phyloP scores from a whole-genome alignment of 2,888 invertebrate species.

The Actias luna region DNA sequence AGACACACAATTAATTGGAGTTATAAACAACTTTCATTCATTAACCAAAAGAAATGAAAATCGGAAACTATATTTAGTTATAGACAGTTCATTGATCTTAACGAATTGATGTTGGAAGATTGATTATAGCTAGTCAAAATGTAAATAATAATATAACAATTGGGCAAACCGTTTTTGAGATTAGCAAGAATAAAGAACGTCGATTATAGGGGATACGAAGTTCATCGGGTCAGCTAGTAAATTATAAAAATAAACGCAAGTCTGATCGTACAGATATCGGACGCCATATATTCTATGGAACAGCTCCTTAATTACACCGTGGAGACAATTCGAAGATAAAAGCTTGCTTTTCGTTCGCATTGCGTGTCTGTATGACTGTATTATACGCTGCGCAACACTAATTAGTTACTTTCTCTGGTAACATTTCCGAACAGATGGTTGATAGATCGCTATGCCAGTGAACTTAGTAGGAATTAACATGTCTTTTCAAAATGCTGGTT shows the following conservation, averaged over 20 bases:
- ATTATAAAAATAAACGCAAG: constrained; percentile 55
- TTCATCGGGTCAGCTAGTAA: too few species aligned
- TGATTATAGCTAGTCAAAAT: too few species aligned
- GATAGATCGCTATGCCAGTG: constrained; percentile 34
- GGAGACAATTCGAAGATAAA: constrained; percentile 41
- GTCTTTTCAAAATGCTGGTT: constrained; percentile 3
- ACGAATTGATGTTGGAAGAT: too few species aligned
- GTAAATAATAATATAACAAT: too few species aligned
- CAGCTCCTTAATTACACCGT: constrained; percentile 32
- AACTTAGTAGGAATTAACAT: constrained; percentile 9
- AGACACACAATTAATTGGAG: too few species aligned
- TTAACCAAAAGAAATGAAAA: too few species aligned
- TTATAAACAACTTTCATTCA: too few species aligned
- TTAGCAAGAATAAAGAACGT: too few species aligned
- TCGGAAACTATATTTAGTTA: too few species aligned
- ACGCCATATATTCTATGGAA: constrained; percentile 29
- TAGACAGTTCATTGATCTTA: too few species aligned
- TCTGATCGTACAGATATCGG: constrained; percentile 23
- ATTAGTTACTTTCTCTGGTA: constrained; percentile 59
- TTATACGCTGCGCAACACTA: constrained; percentile 45
- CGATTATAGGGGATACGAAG: too few species aligned
- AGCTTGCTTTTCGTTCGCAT: constrained; percentile 42
- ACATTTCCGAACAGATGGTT: constrained; percentile 37
- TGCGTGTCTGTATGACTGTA: constrained; percentile 47
- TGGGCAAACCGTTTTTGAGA: too few species aligned